Evolutionary conservation across 2,113 vertebrate genomes (phyloP).

Genomic region (Psittacara wagleri): DNA sequence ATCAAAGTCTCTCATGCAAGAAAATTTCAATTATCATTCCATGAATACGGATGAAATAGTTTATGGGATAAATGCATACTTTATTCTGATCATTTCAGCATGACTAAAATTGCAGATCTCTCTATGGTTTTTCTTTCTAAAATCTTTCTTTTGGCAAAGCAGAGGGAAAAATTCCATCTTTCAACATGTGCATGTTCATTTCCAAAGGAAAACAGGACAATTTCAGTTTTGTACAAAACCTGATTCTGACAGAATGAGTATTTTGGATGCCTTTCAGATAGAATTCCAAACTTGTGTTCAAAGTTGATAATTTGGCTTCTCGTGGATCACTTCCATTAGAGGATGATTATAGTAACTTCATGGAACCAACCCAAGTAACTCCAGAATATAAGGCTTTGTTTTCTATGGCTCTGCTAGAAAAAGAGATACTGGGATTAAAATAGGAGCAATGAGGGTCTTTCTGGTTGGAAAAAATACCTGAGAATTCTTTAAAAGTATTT

Average conservation of each 20-base stretch:
- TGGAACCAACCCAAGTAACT: background rate
- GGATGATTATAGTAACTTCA: background rate
- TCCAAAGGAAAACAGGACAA: background rate
- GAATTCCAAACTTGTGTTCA: background rate
- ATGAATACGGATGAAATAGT: conserved; percentile 32
- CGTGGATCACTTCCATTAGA: background rate
- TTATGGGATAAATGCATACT: background rate
- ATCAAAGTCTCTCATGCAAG: conserved; percentile 7
- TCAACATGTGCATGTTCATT: background rate
- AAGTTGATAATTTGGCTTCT: background rate
- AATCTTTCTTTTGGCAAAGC: background rate
- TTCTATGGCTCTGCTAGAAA: background rate
- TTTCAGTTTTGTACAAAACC: background rate
- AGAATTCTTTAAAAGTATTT: background rate
- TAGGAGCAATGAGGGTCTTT: background rate
- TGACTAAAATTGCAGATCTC: background rate
- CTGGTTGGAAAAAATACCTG: background rate
- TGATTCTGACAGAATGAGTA: background rate
- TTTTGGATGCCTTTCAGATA: background rate
- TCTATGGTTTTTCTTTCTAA: background rate
- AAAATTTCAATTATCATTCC: background rate
- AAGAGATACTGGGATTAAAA: background rate
- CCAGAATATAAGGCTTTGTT: background rate
- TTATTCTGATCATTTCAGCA: background rate
- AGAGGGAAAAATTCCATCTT: background rate